Base-by-base conservation (phyloP, 2,113 vertebrate species). In the Machaerirhynchus nigripectus region DNA sequence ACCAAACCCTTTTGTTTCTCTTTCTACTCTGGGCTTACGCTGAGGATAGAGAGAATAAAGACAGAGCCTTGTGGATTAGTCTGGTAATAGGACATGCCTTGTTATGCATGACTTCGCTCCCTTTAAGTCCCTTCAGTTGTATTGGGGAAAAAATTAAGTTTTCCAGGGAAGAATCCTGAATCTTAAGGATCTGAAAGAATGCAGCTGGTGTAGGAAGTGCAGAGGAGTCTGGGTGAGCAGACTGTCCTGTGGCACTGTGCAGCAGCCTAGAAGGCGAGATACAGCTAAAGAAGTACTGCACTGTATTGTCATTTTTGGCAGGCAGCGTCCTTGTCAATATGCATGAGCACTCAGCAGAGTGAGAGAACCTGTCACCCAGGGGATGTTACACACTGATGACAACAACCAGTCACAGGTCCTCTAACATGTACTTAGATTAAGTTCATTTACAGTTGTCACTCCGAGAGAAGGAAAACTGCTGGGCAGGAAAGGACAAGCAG, bases 1-100 rank as follows among this genome's bases (percentile, higher is more conserved):
- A 92, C 37, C 75, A 83, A 88, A 86, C 69, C 33, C 94, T 90
- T 94, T 95, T 95, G 90, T 95, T 93, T 76, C 88, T 90, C 9
- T 80, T 96, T 86, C 83, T 93, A 59, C 91, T 92, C 95, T 70
- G 68, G 79, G 53, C 9, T 97, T 93, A 83, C 5, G 59, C 75
- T 81, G 89, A 76, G 76, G 90, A 87, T 70, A 75, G 92, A 95
- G 91, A 67, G 89, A 96, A 90, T 69, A 80, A 94, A 86, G 67
- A 37, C 63, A 73, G 78, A 95, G 88, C 83, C 47, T 74, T 81
- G 50, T 11, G 89, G 83, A 80, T 95, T 77, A 97, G 55, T 35
- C 50, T 90, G 63, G 27, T 86, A 84, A 88, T 47, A 90, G 67
- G 81, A 39, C 69, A 63, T 70, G 77, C 35, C 46, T 86, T 47